A percentile compares a stretch with the other conserved stretches of the same genome.
phyloP scores from a whole-genome alignment of 1,140 invertebrate species.

The Archivesica marissinica region DNA sequence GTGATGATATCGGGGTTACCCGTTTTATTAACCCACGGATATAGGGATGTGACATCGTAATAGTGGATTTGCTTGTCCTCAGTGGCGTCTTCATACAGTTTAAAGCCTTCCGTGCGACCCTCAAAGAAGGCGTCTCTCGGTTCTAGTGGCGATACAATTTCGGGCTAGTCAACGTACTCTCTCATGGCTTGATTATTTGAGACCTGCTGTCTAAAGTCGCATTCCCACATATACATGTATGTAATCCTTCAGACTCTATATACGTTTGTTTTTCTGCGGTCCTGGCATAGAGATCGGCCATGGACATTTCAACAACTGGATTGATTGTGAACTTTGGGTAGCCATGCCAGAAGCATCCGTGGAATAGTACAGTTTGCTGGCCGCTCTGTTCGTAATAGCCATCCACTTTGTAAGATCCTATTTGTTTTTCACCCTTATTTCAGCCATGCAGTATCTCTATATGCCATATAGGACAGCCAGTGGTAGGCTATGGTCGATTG shows the following conservation, averaged over 20 bases:
- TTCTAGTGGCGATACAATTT: constrained; percentile 34
- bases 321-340: constrained; percentile 11
- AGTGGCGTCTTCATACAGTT: constrained; percentile 21
- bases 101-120: constrained; percentile 49
- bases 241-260: constrained; percentile 40
- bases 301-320: constrained; percentile 38
- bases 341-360: constrained; percentile 70
- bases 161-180: background rate
- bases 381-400: constrained; percentile 39
- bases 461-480: constrained; percentile 45
- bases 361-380: constrained; percentile 47
- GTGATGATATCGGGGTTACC: constrained; percentile 10
- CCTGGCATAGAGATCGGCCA: constrained; percentile 59
- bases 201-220: constrained; percentile 31
- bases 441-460: constrained; percentile 55
- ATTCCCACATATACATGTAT: constrained; percentile 35
- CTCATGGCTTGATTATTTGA: constrained; percentile 7
- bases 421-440: constrained; percentile 49
- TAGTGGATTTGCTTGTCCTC: constrained; percentile 10
- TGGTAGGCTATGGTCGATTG: constrained; percentile 44
- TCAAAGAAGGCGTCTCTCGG: constrained; percentile 45
- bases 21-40: constrained; percentile 10
- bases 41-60: constrained; percentile 20
- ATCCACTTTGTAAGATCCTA: constrained; percentile 58
- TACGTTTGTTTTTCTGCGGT: constrained; percentile 56